phyloP scores from a whole-genome alignment of 2,888 invertebrate species.

The Rhamnusium bicolor region DNA sequence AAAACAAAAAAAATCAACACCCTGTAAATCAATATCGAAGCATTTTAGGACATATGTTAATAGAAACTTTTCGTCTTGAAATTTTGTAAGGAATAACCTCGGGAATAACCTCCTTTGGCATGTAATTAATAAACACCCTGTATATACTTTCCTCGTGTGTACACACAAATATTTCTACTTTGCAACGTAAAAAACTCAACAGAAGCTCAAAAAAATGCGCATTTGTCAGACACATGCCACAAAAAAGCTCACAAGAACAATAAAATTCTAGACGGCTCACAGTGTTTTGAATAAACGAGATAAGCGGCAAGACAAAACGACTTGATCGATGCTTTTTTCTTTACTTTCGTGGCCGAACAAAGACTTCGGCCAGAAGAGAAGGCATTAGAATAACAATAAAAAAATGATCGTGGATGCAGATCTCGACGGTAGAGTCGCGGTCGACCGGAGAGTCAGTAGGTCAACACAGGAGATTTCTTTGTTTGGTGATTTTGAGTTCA shows the following conservation, averaged over 20 bases:
- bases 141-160: too few relatives aligned
- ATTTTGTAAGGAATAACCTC: too few relatives aligned
- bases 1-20: too few relatives aligned
- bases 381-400: constrained; percentile 42
- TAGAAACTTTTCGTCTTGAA: too few relatives aligned
- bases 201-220: background rate
- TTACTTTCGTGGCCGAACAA: constrained; percentile 15
- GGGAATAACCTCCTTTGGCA: too few relatives aligned
- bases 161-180: too few relatives aligned
- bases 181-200: too few relatives aligned
- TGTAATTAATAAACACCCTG: too few relatives aligned
- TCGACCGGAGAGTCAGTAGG: constrained; percentile 43
- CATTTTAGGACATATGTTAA: too few relatives aligned
- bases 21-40: too few relatives aligned
- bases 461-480: constrained; percentile 54
- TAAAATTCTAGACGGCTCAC: background rate
- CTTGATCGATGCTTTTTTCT: background rate
- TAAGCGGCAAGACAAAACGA: background rate
- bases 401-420: constrained; percentile 38
- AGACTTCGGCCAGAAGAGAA: constrained; percentile 1
- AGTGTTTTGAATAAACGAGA: background rate
- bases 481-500: constrained; percentile 60
- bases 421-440: constrained; percentile 17
- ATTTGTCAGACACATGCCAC: background rate
- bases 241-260: too few relatives aligned